Evolutionary conservation across 2,113 vertebrate genomes (phyloP).

Genomic region (Pelodiscus sinensis): DNA sequence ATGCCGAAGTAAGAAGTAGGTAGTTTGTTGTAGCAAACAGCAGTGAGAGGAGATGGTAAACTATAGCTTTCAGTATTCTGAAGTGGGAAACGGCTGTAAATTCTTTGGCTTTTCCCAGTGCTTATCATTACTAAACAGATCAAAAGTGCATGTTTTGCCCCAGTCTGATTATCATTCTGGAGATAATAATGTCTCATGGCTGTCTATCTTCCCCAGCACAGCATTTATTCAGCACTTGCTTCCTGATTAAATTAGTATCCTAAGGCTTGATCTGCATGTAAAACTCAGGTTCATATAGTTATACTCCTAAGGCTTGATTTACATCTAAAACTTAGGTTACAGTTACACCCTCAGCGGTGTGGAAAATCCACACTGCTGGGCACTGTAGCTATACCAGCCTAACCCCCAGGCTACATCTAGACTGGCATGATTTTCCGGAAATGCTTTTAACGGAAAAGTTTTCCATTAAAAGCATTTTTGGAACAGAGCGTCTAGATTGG

Average conservation of each 20-base stretch:
- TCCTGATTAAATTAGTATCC: accelerated
- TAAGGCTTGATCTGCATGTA: not conserved
- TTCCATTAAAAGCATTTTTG: too few species aligned
- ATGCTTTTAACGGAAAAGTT: too few species aligned
- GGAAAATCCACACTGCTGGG: not conserved
- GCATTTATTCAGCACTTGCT: not conserved
- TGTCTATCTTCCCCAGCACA: accelerated
- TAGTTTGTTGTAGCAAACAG: not conserved
- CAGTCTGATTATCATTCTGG: not conserved
- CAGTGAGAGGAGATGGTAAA: not conserved
- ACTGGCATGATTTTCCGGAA: too few species aligned
- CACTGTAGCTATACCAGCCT: not conserved
- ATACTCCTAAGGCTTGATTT: not conserved
- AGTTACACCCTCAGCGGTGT: not conserved
- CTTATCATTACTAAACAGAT: not conserved
- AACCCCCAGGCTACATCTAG: too few species aligned
- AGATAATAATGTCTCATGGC: not conserved
- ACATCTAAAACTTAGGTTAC: not conserved
- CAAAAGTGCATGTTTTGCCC: slow-evolving; percentile 27
- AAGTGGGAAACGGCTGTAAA: not conserved
- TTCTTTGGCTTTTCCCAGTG: not conserved
- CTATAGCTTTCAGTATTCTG: not conserved
- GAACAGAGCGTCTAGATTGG: too few species aligned
- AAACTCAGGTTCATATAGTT: not conserved
- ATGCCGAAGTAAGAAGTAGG: not conserved